These are phyloP conservation scores for Toxotes chatareus DNA, from an alignment of 2,113 vertebrate species.

Conservation along the genomic window DNA sequence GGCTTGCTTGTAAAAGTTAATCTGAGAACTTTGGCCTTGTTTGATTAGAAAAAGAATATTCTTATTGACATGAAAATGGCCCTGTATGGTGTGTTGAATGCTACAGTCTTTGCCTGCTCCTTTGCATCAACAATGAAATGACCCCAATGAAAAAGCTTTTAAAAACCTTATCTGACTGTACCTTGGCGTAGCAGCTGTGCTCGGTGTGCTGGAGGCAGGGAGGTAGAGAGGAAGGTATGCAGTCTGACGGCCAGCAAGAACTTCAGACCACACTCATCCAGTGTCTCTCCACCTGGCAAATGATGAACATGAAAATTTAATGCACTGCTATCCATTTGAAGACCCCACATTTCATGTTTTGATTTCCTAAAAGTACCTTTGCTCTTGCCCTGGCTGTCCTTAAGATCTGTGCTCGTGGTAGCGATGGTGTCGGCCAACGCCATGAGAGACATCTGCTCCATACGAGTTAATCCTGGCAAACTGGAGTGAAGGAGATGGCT, in stretches of 20 bases:
- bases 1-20: background rate
- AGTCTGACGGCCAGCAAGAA: slow-evolving; percentile 95
- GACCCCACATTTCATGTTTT: background rate
- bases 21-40: background rate
- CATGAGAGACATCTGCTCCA: slow-evolving; percentile 99
- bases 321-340: background rate
- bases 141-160: background rate
- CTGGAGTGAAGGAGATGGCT: slow-evolving; percentile 95
- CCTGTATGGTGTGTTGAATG: background rate
- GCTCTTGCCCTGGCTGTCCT: slow-evolving; percentile 91
- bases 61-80: background rate
- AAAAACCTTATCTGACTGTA: slow-evolving; percentile 56
- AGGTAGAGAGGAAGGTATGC: slow-evolving; percentile 95
- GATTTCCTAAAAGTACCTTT: slow-evolving; percentile 84
- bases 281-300: slow-evolving; percentile 92
- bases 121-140: background rate
- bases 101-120: background rate
- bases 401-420: slow-evolving; percentile 95
- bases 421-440: slow-evolving; percentile 96
- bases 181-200: slow-evolving; percentile 94
- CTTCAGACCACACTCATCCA: slow-evolving; percentile 97
- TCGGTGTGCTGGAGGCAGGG: slow-evolving; percentile 91
- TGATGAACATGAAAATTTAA: slow-evolving; percentile 1
- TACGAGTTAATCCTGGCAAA: slow-evolving; percentile 93
- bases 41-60: background rate